Percentiles rank a stretch among this genome's conserved stretches.
phyloP scores from a whole-genome alignment of 1,140 invertebrate species.

The Calephelis nemesis region DNA sequence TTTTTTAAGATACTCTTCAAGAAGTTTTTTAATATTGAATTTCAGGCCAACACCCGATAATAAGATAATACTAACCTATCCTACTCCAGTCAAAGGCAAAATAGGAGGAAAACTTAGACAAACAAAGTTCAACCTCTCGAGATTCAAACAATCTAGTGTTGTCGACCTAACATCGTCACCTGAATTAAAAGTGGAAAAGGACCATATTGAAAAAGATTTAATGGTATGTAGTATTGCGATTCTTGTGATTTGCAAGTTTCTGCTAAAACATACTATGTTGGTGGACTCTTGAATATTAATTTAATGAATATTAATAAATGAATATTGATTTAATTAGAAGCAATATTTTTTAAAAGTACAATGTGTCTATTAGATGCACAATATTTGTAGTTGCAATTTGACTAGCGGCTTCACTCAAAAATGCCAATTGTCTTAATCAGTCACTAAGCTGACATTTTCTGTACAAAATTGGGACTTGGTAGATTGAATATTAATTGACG shows the following conservation, averaged over 20 bases:
- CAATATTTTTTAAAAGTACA: no score
- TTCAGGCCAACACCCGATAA: slow-evolving; percentile 54
- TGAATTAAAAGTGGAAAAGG: slow-evolving; percentile 30
- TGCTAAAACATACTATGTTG: neutral
- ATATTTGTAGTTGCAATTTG: no score
- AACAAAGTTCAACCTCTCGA: slow-evolving; percentile 41
- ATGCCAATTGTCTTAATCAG: no score
- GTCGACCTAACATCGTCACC: slow-evolving; percentile 61
- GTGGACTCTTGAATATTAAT: no score
- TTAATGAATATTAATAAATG: no score
- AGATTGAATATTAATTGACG: no score
- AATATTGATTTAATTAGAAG: no score
- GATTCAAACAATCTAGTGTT: slow-evolving; percentile 36
- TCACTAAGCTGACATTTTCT: no score
- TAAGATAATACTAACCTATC: slow-evolving; percentile 42
- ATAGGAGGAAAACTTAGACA: slow-evolving; percentile 42
- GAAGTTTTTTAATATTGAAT: neutral
- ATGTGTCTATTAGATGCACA: no score
- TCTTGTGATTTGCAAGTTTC: neutral
- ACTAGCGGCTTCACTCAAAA: no score
- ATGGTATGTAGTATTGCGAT: slow-evolving; percentile 28
- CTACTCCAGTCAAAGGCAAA: slow-evolving; percentile 41
- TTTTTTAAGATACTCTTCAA: no score
- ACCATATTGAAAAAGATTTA: slow-evolving; percentile 4
- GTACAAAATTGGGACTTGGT: no score